phyloP scores from a whole-genome alignment of 1,140 invertebrate species.

The Diuraphis noxia region DNA sequence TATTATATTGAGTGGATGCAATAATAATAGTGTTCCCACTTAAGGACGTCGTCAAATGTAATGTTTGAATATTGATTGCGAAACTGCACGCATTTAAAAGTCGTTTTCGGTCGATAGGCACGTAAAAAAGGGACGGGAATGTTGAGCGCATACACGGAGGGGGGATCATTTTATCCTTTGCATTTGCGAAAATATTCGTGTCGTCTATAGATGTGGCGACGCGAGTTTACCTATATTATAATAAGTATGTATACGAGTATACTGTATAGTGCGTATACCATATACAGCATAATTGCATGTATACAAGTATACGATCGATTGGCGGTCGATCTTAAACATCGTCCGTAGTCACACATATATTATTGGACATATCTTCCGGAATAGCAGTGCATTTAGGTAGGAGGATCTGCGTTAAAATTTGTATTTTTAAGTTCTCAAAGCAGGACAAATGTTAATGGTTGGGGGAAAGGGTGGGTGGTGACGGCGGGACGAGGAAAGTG shows the following conservation, averaged over 20 bases:
- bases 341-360: not conserved
- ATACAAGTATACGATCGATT: not conserved
- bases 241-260: too few relatives aligned
- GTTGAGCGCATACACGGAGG: not conserved
- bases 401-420: not conserved
- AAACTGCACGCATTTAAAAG: not conserved
- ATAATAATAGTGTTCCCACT: not conserved
- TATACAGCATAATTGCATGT: not conserved
- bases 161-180: not conserved
- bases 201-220: not conserved
- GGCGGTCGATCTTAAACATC: not conserved
- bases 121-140: not conserved
- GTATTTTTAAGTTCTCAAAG: not conserved
- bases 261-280: too few relatives aligned
- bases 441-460: not conserved
- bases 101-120: not conserved
- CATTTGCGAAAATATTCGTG: not conserved
- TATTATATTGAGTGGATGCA: not conserved
- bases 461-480: not conserved
- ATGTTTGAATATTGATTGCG: not conserved
- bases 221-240: not conserved
- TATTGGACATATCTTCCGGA: not conserved
- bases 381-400: not conserved
- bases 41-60: not conserved
- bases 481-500: not conserved